Evolutionary conservation across 2,797 vertebrate species (phyloP).

Genomic region (Sparus aurata): DNA sequence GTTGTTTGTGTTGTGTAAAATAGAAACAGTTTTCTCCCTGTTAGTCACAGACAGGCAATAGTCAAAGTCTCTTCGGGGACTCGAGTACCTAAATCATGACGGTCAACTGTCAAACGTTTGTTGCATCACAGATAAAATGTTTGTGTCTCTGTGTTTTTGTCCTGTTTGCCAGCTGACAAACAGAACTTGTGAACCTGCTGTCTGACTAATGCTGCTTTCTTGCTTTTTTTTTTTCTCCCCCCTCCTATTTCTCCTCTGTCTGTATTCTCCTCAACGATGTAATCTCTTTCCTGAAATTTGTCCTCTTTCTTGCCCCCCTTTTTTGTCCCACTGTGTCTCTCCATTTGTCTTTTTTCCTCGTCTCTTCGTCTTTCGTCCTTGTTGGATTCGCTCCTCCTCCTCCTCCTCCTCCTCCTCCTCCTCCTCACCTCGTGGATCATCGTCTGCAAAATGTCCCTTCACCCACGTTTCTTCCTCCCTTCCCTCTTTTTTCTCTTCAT

Average conservation of each 20-base stretch:
- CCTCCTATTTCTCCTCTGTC: constrained; percentile 8
- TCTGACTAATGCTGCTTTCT: constrained; percentile 75
- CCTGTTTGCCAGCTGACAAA: constrained; percentile 39
- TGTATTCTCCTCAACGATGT: constrained; percentile 33
- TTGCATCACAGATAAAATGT: constrained; percentile 78
- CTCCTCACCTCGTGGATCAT: constrained; percentile 9
- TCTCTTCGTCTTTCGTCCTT: background rate
- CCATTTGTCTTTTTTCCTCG: background rate
- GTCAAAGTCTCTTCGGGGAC: background rate
- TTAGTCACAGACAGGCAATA: background rate
- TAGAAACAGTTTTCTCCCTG: background rate
- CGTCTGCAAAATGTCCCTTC: background rate
- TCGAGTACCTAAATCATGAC: background rate
- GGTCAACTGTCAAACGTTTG: constrained; percentile 7
- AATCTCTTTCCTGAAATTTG: constrained; percentile 38
- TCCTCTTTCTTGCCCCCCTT: constrained; percentile 18
- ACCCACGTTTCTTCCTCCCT: background rate
- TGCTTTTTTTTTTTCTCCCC: constrained; percentile 52
- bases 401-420: background rate
- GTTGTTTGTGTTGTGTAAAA: background rate
- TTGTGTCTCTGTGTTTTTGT: constrained; percentile 34
- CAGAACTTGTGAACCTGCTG: constrained; percentile 35
- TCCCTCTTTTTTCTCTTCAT: background rate
- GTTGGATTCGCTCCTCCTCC: background rate
- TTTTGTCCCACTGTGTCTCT: background rate